phyloP scores from a whole-genome alignment of 1,140 invertebrate genomes.

The Lucilia sericata region DNA sequence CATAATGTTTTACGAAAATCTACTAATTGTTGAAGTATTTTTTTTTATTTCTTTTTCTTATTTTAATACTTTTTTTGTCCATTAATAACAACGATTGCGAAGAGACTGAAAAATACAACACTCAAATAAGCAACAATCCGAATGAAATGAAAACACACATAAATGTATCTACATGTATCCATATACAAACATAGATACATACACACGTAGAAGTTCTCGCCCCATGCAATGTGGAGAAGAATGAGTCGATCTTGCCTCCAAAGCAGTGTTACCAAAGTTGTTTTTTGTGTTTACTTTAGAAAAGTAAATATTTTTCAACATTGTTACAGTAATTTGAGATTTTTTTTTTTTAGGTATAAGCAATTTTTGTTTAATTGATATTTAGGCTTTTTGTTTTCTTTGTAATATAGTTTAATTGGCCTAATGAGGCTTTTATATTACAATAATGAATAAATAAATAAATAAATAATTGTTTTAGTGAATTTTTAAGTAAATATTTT shows the following conservation, averaged over 20 bases:
- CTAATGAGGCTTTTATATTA: too few relatives aligned
- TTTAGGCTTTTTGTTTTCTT: too few relatives aligned
- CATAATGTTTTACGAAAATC: neutral
- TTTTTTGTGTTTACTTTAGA: too few relatives aligned
- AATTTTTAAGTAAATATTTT: too few relatives aligned
- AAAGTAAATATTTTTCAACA: too few relatives aligned
- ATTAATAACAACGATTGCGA: constrained; percentile 30
- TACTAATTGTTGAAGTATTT: neutral
- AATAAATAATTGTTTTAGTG: too few relatives aligned
- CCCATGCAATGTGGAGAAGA: constrained; percentile 31
- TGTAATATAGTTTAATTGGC: too few relatives aligned
- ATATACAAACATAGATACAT: neutral
- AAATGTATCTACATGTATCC: neutral
- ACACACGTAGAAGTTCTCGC: neutral
- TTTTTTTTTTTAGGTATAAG: too few relatives aligned
- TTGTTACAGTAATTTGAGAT: too few relatives aligned
- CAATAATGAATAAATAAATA: too few relatives aligned
- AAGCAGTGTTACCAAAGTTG: neutral
- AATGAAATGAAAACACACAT: neutral
- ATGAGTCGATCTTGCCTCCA: constrained; percentile 24
- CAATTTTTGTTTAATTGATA: too few relatives aligned
- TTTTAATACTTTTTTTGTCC: constrained; percentile 20
- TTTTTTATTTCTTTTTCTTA: constrained; percentile 24
- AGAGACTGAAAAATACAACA: constrained; percentile 5
- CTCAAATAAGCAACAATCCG: neutral